Evolutionary conservation across 2,797 vertebrate genomes (phyloP).

Genomic region (Meriones psammophilus): DNA sequence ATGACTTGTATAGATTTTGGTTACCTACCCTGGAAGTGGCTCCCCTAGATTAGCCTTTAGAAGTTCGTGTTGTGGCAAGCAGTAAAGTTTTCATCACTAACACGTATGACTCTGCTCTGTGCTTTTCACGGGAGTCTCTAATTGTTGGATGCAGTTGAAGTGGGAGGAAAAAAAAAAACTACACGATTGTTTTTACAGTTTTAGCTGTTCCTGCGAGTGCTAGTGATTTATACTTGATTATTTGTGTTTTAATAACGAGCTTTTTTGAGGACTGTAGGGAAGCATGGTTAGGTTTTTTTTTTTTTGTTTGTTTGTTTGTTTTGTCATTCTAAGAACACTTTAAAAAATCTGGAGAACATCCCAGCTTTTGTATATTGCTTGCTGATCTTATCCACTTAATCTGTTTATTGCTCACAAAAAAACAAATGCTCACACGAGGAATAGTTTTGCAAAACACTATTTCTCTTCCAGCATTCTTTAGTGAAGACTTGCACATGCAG

Average conservation of each 20-base stretch:
- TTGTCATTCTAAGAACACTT: constrained; percentile 60
- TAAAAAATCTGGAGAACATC: constrained; percentile 26
- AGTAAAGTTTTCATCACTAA: constrained; percentile 35
- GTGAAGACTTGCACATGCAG: constrained; percentile 10
- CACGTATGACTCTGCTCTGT: not conserved
- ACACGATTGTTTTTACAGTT: constrained; percentile 51
- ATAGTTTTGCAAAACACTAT: constrained; percentile 48
- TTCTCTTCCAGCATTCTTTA: constrained; percentile 30
- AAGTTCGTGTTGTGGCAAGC: constrained; percentile 56
- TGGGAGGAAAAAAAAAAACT: not conserved
- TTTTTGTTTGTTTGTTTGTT: not conserved
- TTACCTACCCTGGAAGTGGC: constrained; percentile 33
- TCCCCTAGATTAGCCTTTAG: constrained; percentile 58
- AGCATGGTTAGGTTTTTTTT: constrained; percentile 57
- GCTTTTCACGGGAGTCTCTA: constrained; percentile 43
- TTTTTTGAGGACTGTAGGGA: constrained; percentile 55
- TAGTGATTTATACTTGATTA: constrained; percentile 67
- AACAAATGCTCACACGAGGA: constrained; percentile 34
- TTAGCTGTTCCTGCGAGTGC: constrained; percentile 65
- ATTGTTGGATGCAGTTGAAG: constrained; percentile 52
- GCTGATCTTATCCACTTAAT: constrained; percentile 45
- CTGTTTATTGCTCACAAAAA: constrained; percentile 62
- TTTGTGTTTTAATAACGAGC: constrained; percentile 63
- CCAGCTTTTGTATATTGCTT: constrained; percentile 60
- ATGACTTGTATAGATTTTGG: constrained; percentile 43